A percentile compares a stretch with the other conserved stretches of the same genome.
phyloP scores from a whole-genome alignment of 2,113 vertebrate species.

The Acrocephalus arundinaceus region DNA sequence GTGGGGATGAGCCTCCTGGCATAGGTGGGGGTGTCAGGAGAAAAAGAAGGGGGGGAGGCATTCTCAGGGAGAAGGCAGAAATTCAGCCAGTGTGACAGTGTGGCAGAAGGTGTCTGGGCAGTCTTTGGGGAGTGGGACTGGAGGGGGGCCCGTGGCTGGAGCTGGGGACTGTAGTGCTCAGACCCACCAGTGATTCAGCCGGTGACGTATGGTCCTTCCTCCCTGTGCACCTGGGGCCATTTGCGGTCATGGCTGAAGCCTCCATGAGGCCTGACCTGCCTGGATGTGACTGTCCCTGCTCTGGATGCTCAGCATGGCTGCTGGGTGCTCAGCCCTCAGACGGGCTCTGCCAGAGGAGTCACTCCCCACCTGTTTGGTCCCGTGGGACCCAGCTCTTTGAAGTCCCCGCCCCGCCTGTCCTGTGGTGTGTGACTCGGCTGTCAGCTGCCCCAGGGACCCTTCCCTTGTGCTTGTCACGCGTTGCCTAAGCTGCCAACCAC shows the following conservation, averaged over 20 bases:
- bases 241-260: accelerated
- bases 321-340: neutral
- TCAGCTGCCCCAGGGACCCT: neutral
- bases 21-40: neutral
- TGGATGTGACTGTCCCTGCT: neutral
- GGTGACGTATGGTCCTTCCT: neutral
- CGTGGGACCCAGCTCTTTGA: neutral
- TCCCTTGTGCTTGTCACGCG: accelerated
- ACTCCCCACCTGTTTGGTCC: neutral
- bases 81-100: neutral
- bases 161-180: neutral
- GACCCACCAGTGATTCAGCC: neutral
- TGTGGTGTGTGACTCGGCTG: neutral
- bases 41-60: neutral
- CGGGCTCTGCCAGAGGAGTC: neutral
- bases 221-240: neutral
- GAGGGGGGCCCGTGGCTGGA: neutral
- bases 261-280: neutral
- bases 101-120: neutral
- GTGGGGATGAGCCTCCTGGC: neutral
- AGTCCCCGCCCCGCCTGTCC: neutral
- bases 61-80: neutral
- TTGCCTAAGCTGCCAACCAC: neutral
- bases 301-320: neutral
- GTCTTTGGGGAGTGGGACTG: neutral